phyloP scores from a whole-genome alignment of 2,888 invertebrate species.

The Altica lythri region DNA sequence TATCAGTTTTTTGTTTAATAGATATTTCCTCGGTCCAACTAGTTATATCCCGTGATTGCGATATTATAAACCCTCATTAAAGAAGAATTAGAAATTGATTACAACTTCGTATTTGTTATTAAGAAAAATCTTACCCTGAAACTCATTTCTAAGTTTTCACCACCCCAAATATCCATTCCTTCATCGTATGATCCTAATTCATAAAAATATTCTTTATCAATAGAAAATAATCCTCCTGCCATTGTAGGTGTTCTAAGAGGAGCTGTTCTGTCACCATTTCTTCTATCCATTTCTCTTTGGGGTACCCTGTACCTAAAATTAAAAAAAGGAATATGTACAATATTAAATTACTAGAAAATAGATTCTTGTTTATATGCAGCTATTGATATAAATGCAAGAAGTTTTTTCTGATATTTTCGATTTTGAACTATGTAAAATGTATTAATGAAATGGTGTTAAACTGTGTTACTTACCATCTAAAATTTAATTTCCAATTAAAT shows the following conservation, averaged over 20 bases:
- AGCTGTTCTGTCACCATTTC: constrained; percentile 90
- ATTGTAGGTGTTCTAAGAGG: constrained; percentile 96
- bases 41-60: neutral
- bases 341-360: too few relatives aligned
- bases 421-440: neutral
- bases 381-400: too few relatives aligned
- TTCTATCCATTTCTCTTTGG: constrained; percentile 91
- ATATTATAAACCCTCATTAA: neutral
- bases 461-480: constrained; percentile 80
- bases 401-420: too few relatives aligned
- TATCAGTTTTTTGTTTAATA: too few relatives aligned
- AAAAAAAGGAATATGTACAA: constrained; percentile 1
- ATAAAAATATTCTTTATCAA: constrained; percentile 95
- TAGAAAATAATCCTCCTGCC: constrained; percentile 96
- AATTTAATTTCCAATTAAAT: constrained; percentile 99
- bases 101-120: neutral
- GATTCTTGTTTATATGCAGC: neutral
- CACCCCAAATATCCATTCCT: constrained; percentile 99
- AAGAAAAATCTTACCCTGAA: constrained; percentile 69
- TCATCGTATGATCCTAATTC: constrained; percentile 97
- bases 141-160: constrained; percentile 94
- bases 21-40: too few relatives aligned
- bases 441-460: neutral
- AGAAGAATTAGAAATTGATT: neutral
- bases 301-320: constrained; percentile 90